Evolutionary conservation across 23 tunicate genomes (phyloP).

Genomic region (Oikopleura vanhoeffeni): DNA sequence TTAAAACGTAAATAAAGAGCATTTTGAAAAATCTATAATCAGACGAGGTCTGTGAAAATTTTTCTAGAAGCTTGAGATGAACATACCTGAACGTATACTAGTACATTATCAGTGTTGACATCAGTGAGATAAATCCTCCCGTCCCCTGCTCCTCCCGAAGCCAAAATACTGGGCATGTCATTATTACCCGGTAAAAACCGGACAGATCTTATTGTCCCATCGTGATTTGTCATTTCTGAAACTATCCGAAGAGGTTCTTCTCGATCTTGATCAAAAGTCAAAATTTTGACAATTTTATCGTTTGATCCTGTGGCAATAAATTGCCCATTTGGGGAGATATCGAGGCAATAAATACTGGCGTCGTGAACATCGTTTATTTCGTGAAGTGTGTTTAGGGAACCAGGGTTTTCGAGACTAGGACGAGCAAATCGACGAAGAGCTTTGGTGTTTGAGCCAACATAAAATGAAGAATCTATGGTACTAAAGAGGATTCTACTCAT

Average conservation of each 20-base stretch:
- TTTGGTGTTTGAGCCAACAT: background rate
- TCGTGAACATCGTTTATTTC: background rate
- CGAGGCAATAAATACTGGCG: background rate
- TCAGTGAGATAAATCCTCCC: background rate
- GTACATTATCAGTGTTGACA: background rate
- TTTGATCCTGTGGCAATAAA: background rate
- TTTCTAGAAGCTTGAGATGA: too few species aligned
- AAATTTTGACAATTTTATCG: background rate
- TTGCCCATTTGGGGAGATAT: background rate
- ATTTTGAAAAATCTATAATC: too few species aligned
- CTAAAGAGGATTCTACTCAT: too few species aligned
- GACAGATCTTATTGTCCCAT: background rate
- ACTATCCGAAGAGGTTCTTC: background rate
- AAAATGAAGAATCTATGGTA: background rate
- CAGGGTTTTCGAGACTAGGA: background rate
- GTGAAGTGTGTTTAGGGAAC: background rate
- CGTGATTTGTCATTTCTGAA: background rate
- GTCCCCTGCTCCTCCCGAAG: background rate
- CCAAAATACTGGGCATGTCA: background rate
- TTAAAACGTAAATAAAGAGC: too few species aligned
- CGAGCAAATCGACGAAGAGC: background rate
- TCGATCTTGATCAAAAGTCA: background rate
- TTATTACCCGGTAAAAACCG: background rate
- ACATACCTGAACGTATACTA: background rate
- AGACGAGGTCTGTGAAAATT: too few species aligned